Evolutionary conservation across 2,888 invertebrate species (phyloP).

Genomic region (Aphrophora alni): DNA sequence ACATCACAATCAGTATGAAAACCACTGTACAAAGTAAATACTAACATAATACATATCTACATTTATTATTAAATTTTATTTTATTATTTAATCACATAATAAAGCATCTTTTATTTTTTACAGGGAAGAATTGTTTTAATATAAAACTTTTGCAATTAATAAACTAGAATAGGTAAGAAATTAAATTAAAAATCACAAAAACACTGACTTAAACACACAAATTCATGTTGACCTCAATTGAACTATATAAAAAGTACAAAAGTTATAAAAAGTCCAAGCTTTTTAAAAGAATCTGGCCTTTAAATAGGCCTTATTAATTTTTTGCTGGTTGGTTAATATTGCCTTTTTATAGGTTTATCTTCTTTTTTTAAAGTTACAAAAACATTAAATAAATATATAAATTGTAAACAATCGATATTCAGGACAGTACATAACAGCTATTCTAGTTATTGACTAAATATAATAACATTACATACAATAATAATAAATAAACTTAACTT

Average conservation of each 20-base stretch:
- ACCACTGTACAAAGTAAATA: conserved; percentile 2
- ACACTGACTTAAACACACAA: background rate
- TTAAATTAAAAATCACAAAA: background rate
- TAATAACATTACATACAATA: conserved; percentile 2
- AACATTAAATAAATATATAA: conserved; percentile 2
- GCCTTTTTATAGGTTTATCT: background rate
- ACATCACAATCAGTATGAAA: background rate
- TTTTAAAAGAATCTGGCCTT: background rate
- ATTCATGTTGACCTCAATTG: background rate
- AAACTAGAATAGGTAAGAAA: background rate
- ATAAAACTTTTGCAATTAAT: background rate
- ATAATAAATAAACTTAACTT: conserved; percentile 33
- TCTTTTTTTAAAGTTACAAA: background rate
- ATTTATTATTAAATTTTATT: background rate
- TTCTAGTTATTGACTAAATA: background rate
- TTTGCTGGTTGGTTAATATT: background rate
- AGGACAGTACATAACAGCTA: background rate
- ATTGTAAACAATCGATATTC: background rate
- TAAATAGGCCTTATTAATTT: background rate
- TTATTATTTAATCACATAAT: background rate
- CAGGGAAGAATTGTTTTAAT: background rate
- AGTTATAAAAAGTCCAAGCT: conserved; percentile 2
- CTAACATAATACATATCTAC: conserved; percentile 6
- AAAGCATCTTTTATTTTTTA: background rate
- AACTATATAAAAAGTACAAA: conserved; percentile 6